These are phyloP conservation scores for Melieria picta DNA, from an alignment of 2,888 invertebrate species.

Conservation along the genomic window DNA sequence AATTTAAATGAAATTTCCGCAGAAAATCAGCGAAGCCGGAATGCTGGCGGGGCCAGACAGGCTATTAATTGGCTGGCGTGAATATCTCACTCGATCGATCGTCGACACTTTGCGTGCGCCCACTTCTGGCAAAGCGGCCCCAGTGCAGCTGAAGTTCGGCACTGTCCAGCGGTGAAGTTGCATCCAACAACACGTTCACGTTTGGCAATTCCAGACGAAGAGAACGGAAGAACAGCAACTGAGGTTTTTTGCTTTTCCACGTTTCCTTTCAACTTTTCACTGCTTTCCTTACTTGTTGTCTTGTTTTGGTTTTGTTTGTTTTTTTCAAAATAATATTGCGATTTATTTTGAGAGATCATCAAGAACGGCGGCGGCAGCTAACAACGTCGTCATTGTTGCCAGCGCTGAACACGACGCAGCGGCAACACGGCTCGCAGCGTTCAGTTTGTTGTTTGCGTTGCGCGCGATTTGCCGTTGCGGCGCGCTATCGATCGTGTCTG, in stretches of 20 bases:
- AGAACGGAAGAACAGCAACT: too few relatives aligned
- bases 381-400: constrained; percentile 36
- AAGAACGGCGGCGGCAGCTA: constrained; percentile 37
- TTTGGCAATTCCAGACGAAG: too few relatives aligned
- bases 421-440: constrained; percentile 21
- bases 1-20: background rate
- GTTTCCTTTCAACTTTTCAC: too few relatives aligned
- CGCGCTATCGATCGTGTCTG: background rate
- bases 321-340: constrained; percentile 56
- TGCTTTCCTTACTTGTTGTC: background rate
- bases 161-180: too few relatives aligned
- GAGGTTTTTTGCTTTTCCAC: too few relatives aligned
- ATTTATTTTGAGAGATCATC: constrained; percentile 58
- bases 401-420: constrained; percentile 24
- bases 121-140: background rate
- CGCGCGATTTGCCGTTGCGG: constrained; percentile 16
- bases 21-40: too few relatives aligned
- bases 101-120: background rate
- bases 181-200: too few relatives aligned
- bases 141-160: too few relatives aligned
- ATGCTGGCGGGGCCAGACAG: too few relatives aligned
- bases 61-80: background rate
- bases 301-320: constrained; percentile 39
- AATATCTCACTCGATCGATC: background rate
- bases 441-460: constrained; percentile 34